A percentile compares a stretch with the other conserved stretches of the same genome.
Conservation (phyloP, 2,797 vertebrate species). For the Chrysolophus pictus region DNA sequence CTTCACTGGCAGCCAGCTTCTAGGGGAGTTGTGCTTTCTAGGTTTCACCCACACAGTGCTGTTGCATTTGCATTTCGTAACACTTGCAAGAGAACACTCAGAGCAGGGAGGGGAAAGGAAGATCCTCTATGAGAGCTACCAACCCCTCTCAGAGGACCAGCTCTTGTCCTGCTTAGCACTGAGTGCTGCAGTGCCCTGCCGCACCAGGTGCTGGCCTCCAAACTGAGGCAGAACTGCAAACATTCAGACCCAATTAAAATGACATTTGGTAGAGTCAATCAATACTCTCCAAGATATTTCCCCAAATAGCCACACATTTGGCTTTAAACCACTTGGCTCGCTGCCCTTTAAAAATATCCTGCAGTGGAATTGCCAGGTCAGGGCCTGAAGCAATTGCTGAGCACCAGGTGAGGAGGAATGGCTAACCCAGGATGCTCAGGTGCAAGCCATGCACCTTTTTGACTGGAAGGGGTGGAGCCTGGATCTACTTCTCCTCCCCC, state of each 20-base stretch:
- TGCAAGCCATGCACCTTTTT: too few relatives aligned
- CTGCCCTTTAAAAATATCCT: not conserved
- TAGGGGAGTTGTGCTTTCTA: not conserved
- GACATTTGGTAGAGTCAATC: not conserved
- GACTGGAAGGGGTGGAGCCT: too few relatives aligned
- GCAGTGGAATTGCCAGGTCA: too few relatives aligned
- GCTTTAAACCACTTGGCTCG: not conserved
- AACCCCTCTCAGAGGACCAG: not conserved
- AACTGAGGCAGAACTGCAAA: not conserved
- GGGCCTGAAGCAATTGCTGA: too few relatives aligned
- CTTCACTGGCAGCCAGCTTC: not conserved
- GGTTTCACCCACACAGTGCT: not conserved
- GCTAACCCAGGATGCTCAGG: too few relatives aligned
- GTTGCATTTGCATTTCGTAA: not conserved
- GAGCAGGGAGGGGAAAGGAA: not conserved
- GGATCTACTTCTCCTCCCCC: too few relatives aligned
- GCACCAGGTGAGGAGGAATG: too few relatives aligned
- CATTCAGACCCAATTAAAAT: not conserved
- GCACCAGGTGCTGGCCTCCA: not conserved
- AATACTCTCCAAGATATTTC: not conserved
- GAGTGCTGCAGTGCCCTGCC: not conserved
- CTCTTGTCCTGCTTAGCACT: not conserved
- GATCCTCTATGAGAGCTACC: fast-evolving
- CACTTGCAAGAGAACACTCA: not conserved
- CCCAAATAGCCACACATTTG: not conserved